Base-by-base conservation (phyloP, 2,797 vertebrate genomes). In the Hoplostethus atlanticus region DNA sequence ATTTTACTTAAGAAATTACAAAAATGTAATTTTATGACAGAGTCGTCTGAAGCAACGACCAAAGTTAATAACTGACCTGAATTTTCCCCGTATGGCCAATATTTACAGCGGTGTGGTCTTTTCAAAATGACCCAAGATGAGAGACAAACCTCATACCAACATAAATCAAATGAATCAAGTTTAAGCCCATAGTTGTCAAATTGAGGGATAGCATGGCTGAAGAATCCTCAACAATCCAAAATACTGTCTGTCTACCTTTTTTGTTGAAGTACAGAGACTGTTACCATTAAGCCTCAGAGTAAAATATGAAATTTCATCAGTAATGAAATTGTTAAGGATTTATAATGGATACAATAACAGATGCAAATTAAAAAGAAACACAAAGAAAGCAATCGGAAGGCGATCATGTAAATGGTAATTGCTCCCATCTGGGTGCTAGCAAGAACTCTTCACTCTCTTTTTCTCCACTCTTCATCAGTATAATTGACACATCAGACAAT, bases 51-150 rank as follows among this genome's bases (percentile, higher is more conserved):
- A 28, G 28, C 28, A 28, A 28, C 2, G 3, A 28, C 28, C 28
- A 28, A 28, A 28, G 28, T 28, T 28, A 28, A 28, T 28, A 28
- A 2, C 28, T 28, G 28, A 28, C 28, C 28, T 28, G 28, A 2
- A 28, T 28, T 28, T 28, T 28, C 28, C 28, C 28, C 2, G 28
- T 28, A 21, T 21, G 21, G 21, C 21, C 21, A 21, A 21, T 21
- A 21, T 21, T 21, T 79, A 63, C 84, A 71, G 61, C 72, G 51
- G 5, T 58, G 73, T 40, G 73, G 55, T 63, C 68, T 81, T 71
- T 48, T 72, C 47, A 82, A 85, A 82, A 52, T 55, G 65, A 76
- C 48, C 81, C 52, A 59, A 75, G 42, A 67, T 74, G 65, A 83
- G 64, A 64, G 62, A 66, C 40, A 17, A 66, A 64, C 76, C 21